Evolutionary conservation across 2,113 vertebrate genomes (phyloP), one percentile per base, ranked within the genome.

Genomic region (Epinephelus cyanopodus): DNA sequence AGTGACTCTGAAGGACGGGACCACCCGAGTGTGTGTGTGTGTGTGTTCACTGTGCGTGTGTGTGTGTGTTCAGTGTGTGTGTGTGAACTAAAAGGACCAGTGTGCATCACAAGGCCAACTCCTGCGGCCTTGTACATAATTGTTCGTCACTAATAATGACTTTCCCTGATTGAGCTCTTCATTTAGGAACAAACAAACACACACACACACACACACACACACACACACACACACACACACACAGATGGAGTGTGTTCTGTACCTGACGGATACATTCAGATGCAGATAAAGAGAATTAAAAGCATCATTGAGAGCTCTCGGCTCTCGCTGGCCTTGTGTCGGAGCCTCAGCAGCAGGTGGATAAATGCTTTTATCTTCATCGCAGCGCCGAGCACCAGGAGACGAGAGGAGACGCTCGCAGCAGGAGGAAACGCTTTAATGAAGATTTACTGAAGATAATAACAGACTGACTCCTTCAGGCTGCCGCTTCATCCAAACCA

Each of bases 1-100:
- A 91, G 90, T 86, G 90, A 86, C 72, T 89, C 75, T 83, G 88
- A 91, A 91, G 88, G 88, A 86, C 87, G 74, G 68, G 39, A 11
- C 37, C 1, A 48, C 39, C 25, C 27, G 12, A n/a, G 54, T 57
- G 62, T 21, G 61, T 42, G 67, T 52, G 67, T 39, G 56, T 42
- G 56, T 62, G 56, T 21, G 39, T 27, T 33, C 5, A 1, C 3
- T 53, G 67, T 62, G 61, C 27, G 57, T 54, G 67, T 21, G 21
- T 33, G 2, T 33, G 33, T 37, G 33, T 37, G 33, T 37, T 37
- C 33, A 37, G 33, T 37, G 33, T 37, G 33, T 29, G 33, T 29
- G 29, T 10, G 42, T 11, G 54, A 58, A 64, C 79, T 79, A 65
- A 79, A 78, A 87, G 79, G 71, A 56, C 76, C 71, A 60, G 33